A percentile compares a stretch with the other conserved stretches of the same genome.
Conservation (phyloP, 2,888 invertebrate species). For the Entomobrya proxima region DNA sequence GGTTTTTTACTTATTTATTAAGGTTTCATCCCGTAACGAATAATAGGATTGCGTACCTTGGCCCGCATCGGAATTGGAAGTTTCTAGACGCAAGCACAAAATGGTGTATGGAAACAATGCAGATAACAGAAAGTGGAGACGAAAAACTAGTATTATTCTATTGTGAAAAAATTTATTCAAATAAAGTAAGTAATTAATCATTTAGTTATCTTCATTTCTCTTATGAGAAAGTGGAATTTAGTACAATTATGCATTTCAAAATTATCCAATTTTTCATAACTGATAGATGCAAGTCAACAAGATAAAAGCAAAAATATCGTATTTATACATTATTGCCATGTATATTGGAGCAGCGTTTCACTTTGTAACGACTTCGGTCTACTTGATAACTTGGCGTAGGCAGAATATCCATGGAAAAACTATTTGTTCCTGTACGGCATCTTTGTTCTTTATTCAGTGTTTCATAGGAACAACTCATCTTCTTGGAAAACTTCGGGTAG, state of each 20-base stretch:
- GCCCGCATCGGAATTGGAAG: no score
- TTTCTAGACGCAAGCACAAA: no score
- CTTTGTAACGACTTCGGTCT: not conserved
- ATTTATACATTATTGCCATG: not conserved
- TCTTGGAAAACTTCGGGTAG: not conserved
- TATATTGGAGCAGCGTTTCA: not conserved
- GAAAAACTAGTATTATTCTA: no score
- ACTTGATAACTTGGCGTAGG: not conserved
- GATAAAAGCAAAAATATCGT: not conserved
- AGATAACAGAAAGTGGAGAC: no score
- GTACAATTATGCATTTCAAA: not conserved
- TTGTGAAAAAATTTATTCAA: no score
- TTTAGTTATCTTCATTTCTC: no score
- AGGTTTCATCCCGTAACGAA: no score
- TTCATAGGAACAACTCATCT: not conserved
- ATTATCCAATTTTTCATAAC: not conserved
- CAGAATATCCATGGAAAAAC: not conserved
- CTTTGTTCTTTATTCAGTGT: not conserved
- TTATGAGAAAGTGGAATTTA: not conserved
- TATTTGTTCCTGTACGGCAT: not conserved
- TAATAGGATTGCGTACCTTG: no score
- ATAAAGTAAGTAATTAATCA: no score
- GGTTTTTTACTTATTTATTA: no score
- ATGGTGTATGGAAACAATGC: no score
- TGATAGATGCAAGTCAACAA: not conserved